Base-by-base conservation (phyloP, 2,113 vertebrate genomes). In the Blennius ocellaris region DNA sequence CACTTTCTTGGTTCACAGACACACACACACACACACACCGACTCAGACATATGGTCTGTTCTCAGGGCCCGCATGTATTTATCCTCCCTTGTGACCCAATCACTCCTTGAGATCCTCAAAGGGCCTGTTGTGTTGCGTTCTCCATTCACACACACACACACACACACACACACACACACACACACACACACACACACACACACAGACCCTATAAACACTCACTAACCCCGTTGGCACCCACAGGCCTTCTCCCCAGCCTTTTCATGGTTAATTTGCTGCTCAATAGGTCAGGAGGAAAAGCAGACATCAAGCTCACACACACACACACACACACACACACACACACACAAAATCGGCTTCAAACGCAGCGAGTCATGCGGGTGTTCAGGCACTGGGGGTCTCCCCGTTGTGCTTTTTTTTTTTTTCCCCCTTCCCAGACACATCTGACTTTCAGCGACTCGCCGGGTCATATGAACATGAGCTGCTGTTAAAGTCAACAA, bases 241-340 rank as follows among this genome's bases (percentile, higher is more conserved):
- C 21, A 30, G 21, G 21, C 21, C 21, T 30, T 58, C 69, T 80
- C 77, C 72, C 64, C 12, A 49, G 78, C 58, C 64, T 83, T 76
- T 85, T 86, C 82, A 80, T 78, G 83, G 43, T 87, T 83, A 80
- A 88, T 91, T 88, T 84, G 77, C 67, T 80, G 75, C 82, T 88
- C 80, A 86, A 77, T 88, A 85, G 83, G 69, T 87, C 73, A 85
- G 61, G 78, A 84, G 73, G 69, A 78, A 83, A 91, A 78, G 76
- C 80, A 83, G 80, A 83, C 80, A 76, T 72, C 72, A 75, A 67
- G 49, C 21, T 15, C 52, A 2, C 21, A 2, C 21, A 2, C 21
- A 2, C 21, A 2, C 21, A 2, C 21, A 2, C 21, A 2, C 21
- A 2, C 21, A 30, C 21, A 30, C 21, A 30, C 21, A 30, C 21